A percentile compares a stretch with the other conserved stretches of the same genome.
phyloP scores from a whole-genome alignment of 2,113 vertebrate species.

The Neofelis nebulosa region DNA sequence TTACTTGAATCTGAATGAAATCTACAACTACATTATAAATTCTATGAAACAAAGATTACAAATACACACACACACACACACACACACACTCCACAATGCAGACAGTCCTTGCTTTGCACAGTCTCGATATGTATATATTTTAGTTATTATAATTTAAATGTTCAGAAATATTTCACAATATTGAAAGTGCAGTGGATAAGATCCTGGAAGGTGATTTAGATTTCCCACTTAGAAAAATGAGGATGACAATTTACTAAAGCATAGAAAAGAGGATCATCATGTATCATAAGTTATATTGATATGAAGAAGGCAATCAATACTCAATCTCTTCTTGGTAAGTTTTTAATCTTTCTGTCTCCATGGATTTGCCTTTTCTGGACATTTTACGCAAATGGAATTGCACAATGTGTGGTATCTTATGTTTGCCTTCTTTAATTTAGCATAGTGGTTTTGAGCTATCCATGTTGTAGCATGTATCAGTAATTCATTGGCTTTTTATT shows the following conservation, averaged over 20 bases:
- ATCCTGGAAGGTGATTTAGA: not conserved
- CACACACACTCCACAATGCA: not conserved
- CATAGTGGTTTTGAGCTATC: not conserved
- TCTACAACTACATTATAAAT: not conserved
- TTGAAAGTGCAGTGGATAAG: not conserved
- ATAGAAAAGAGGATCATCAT: not conserved
- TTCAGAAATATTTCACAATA: not conserved
- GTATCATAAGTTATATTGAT: not conserved
- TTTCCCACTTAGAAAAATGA: not conserved
- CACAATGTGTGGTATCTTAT: not conserved
- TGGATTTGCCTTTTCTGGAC: not conserved
- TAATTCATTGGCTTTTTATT: not conserved
- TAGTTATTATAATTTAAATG: not conserved
- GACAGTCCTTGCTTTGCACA: not conserved
- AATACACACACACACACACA: not conserved
- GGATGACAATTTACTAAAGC: not conserved
- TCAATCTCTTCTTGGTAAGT: not conserved
- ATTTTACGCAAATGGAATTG: not conserved
- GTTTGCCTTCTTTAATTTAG: not conserved
- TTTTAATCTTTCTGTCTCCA: not conserved
- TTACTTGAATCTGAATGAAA: not conserved
- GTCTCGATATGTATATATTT: not conserved
- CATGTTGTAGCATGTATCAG: not conserved
- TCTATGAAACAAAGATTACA: not conserved
- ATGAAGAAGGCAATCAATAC: not conserved